A percentile compares a stretch with the other conserved stretches of the same genome.
These are phyloP conservation scores for Coregonus suidteri DNA, from an alignment of 2,797 vertebrate species.

Conservation along the genomic window DNA sequence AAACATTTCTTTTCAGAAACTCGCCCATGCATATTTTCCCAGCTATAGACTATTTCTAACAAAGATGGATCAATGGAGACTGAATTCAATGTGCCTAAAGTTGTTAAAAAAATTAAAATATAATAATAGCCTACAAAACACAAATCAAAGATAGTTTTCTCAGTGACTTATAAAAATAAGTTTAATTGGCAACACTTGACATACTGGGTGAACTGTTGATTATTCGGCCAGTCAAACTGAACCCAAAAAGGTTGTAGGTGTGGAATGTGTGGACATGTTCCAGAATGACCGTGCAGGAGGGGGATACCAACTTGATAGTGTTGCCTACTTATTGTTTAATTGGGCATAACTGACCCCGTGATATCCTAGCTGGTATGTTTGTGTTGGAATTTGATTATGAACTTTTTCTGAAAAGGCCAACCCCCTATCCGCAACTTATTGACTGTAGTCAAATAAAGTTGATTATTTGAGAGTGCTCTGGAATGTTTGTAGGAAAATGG, in stretches of 20 bases:
- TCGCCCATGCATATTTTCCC: slow-evolving; percentile 33
- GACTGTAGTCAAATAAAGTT: not conserved
- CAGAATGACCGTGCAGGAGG: not conserved
- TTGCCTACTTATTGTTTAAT: slow-evolving; percentile 30
- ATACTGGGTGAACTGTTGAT: not conserved
- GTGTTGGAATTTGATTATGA: slow-evolving; percentile 23
- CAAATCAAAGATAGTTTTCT: not conserved
- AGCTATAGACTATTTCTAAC: not conserved
- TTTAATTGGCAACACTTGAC: not conserved
- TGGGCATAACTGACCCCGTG: slow-evolving; percentile 14
- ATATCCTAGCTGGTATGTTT: slow-evolving; percentile 14
- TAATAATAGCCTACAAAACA: not conserved
- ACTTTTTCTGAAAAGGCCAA: slow-evolving; percentile 4
- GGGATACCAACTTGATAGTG: slow-evolving; percentile 12
- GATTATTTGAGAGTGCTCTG: not conserved
- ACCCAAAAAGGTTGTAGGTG: not conserved
- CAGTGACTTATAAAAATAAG: not conserved
- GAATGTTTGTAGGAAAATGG: not conserved
- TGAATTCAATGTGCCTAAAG: slow-evolving; percentile 5
- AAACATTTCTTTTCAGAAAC: slow-evolving; percentile 48
- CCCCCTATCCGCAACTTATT: too few relatives aligned
- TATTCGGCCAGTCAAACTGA: not conserved
- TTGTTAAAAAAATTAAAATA: not conserved
- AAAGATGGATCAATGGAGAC: not conserved
- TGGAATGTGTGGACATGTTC: too few relatives aligned